Evolutionary conservation across 1,140 invertebrate genomes (phyloP).

Genomic region (Laodelphax striatellus): DNA sequence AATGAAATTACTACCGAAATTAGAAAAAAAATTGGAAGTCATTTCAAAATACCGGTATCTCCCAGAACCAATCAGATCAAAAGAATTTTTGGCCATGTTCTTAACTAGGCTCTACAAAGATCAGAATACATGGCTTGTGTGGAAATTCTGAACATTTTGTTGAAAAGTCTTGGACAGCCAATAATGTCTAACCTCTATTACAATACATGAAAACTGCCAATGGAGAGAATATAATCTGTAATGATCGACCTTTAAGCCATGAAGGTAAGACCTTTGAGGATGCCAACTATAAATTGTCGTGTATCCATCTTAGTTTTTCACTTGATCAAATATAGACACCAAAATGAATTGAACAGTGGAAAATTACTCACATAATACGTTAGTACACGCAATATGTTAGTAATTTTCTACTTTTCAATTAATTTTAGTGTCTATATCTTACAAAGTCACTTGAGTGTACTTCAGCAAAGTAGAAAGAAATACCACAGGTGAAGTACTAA

Average conservation of each 20-base stretch:
- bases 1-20: constrained; percentile 47
- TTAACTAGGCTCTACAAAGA: constrained; percentile 71
- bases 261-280: constrained; percentile 1
- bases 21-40: constrained; percentile 44
- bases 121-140: constrained; percentile 67
- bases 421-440: too few relatives aligned
- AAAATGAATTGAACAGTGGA: too few relatives aligned
- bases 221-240: constrained; percentile 88
- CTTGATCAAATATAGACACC: too few relatives aligned
- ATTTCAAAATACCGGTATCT: constrained; percentile 63
- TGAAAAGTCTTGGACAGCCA: constrained; percentile 87
- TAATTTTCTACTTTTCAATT: too few relatives aligned
- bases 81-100: constrained; percentile 85
- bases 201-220: constrained; percentile 86
- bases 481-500: too few relatives aligned
- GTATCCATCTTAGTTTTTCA: too few relatives aligned
- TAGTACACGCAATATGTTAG: too few relatives aligned
- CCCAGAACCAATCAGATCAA: constrained; percentile 86
- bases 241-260: constrained; percentile 61
- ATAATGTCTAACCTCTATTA: constrained; percentile 92
- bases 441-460: too few relatives aligned
- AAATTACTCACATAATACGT: too few relatives aligned
- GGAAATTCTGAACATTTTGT: constrained; percentile 58
- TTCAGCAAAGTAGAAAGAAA: too few relatives aligned
- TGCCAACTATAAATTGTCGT: too few relatives aligned